These are phyloP conservation scores for Limnodromus scolopaceus DNA, from an alignment of 2,797 vertebrate species.

Conservation along the genomic window DNA sequence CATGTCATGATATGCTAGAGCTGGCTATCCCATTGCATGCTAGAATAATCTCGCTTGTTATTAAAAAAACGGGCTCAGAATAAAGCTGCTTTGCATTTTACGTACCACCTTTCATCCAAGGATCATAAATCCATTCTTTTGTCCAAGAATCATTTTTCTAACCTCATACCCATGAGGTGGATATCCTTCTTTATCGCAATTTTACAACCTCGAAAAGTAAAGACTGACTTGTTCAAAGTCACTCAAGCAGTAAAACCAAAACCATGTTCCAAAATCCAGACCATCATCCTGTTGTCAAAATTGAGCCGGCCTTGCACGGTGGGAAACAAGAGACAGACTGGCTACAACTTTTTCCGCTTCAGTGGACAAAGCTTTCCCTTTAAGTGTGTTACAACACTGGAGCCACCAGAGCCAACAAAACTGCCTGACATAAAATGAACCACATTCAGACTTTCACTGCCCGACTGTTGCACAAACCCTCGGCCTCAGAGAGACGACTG, in stretches of 20 bases:
- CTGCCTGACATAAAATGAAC: background rate
- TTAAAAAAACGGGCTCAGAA: background rate
- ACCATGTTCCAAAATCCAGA: conserved; percentile 23
- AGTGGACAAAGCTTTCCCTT: conserved; percentile 29
- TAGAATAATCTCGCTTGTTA: background rate
- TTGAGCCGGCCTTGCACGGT: background rate
- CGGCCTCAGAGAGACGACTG: background rate
- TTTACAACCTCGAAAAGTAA: background rate
- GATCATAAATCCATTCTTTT: background rate
- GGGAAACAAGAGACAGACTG: conserved; percentile 29
- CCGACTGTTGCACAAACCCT: background rate
- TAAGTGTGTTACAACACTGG: conserved; percentile 1
- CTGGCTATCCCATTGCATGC: background rate
- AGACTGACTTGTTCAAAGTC: conserved; percentile 16
- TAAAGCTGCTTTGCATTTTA: background rate
- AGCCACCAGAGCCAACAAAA: background rate
- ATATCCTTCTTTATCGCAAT: background rate
- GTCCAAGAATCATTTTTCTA: background rate
- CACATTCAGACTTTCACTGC: conserved; percentile 50
- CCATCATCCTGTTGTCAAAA: conserved; percentile 19
- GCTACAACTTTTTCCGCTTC: conserved; percentile 22
- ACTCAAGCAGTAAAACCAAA: conserved; percentile 31
- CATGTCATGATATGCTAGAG: background rate
- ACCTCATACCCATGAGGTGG: background rate
- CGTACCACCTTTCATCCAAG: background rate